A percentile compares a stretch with the other conserved stretches of the same genome.
phyloP scores from a whole-genome alignment of 2,113 vertebrate species.

The Taxidea taxus region DNA sequence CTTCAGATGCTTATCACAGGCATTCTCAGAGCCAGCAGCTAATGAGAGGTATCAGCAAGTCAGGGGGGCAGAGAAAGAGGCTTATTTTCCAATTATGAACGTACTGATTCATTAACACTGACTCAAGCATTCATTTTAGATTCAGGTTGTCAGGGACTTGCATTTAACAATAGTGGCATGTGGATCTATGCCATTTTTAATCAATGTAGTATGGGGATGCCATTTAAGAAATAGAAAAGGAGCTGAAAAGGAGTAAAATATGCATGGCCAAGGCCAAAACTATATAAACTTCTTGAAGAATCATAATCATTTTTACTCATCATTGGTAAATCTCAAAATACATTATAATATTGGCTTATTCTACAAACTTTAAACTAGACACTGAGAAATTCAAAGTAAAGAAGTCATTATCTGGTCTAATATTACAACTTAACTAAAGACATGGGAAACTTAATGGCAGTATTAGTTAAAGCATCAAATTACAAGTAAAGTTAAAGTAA shows the following conservation, averaged over 20 bases:
- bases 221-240: background rate
- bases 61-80: slow-evolving; percentile 11
- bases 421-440: background rate
- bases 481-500: background rate
- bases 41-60: slow-evolving; percentile 71
- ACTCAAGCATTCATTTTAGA: slow-evolving; percentile 20
- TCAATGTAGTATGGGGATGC: background rate
- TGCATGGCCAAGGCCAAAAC: background rate
- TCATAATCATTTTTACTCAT: background rate
- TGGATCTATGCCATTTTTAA: slow-evolving; percentile 5
- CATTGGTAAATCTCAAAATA: background rate
- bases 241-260: background rate
- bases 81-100: slow-evolving; percentile 58
- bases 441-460: background rate
- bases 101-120: slow-evolving; percentile 30
- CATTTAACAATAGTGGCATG: slow-evolving; percentile 23
- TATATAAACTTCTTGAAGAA: background rate
- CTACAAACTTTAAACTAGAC: background rate
- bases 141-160: slow-evolving; percentile 9
- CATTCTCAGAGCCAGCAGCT: slow-evolving; percentile 63
- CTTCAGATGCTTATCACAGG: slow-evolving; percentile 66
- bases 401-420: background rate
- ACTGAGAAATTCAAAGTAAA: background rate
- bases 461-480: background rate
- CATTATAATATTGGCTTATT: background rate